These are phyloP conservation scores for Coelopa pilipes DNA, from an alignment of 2,888 invertebrate genomes.

Conservation along the genomic window DNA sequence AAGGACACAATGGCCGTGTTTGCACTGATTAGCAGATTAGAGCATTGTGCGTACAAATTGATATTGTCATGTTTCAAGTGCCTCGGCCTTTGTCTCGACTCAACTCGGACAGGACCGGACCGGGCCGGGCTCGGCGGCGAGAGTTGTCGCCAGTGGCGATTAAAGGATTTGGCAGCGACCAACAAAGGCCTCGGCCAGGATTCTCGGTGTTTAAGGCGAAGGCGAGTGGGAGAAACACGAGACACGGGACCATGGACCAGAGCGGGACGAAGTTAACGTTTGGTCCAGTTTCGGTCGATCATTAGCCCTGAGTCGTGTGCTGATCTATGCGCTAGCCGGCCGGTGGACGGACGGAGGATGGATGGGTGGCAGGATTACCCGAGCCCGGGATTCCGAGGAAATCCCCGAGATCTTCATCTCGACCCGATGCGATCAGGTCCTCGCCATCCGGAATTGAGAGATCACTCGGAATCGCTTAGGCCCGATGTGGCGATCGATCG, in stretches of 20 bases:
- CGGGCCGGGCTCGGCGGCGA: too few relatives aligned
- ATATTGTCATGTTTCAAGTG: constrained; percentile 67
- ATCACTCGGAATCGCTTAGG: neutral
- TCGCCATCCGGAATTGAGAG: neutral
- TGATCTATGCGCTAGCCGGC: constrained; percentile 9
- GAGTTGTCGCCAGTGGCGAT: constrained; percentile 59
- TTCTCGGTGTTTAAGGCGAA: constrained; percentile 36
- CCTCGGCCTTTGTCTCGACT: constrained; percentile 43
- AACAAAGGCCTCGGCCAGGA: constrained; percentile 28
- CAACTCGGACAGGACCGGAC: too few relatives aligned
- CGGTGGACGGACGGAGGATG: neutral
- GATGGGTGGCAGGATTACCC: constrained; percentile 23
- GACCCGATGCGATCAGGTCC: constrained; percentile 30
- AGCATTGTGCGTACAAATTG: constrained; percentile 67
- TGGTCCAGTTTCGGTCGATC: constrained; percentile 50
- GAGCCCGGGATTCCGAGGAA: constrained; percentile 10
- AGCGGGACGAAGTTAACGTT: constrained; percentile 44
- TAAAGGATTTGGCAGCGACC: constrained; percentile 54
- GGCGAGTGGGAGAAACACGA: neutral
- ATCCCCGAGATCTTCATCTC: constrained; percentile 10
- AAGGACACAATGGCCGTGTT: constrained; percentile 67
- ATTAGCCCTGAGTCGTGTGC: constrained; percentile 58
- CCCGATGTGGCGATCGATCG: neutral
- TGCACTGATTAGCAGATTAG: constrained; percentile 67
- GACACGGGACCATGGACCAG: constrained; percentile 52